These are phyloP conservation scores for Myiopsitta monachus DNA, from an alignment of 2,113 vertebrate species.

Conservation along the genomic window DNA sequence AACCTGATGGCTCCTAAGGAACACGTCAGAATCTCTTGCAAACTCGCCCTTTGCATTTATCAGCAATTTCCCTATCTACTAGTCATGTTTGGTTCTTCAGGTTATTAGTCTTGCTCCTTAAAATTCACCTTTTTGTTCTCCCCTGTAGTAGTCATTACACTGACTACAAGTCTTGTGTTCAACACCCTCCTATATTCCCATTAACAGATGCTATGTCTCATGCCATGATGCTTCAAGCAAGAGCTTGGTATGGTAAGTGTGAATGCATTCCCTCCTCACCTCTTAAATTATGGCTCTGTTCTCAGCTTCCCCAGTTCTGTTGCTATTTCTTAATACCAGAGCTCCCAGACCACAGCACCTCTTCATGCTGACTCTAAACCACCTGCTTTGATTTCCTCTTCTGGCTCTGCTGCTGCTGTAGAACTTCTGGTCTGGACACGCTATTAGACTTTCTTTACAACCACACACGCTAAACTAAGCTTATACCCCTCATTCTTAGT, in stretches of 20 bases:
- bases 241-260: not conserved
- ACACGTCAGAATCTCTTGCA: not conserved
- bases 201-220: accelerated
- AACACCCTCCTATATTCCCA: not conserved
- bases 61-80: not conserved
- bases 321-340: not conserved
- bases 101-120: not conserved
- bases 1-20: not conserved
- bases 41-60: not conserved
- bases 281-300: not conserved
- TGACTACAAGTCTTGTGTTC: accelerated
- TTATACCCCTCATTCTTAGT: not conserved
- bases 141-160: not conserved
- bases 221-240: accelerated
- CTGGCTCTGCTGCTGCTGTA: not conserved
- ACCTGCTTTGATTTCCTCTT: not conserved
- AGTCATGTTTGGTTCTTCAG: not conserved
- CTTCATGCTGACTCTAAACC: not conserved
- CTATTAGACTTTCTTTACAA: not conserved
- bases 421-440: not conserved
- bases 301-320: not conserved
- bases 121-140: not conserved
- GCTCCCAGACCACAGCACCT: not conserved
- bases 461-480: not conserved
- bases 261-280: not conserved